Evolutionary conservation across 2,888 invertebrate genomes (phyloP).

Genomic region (Pachycephus smyrnensis): DNA sequence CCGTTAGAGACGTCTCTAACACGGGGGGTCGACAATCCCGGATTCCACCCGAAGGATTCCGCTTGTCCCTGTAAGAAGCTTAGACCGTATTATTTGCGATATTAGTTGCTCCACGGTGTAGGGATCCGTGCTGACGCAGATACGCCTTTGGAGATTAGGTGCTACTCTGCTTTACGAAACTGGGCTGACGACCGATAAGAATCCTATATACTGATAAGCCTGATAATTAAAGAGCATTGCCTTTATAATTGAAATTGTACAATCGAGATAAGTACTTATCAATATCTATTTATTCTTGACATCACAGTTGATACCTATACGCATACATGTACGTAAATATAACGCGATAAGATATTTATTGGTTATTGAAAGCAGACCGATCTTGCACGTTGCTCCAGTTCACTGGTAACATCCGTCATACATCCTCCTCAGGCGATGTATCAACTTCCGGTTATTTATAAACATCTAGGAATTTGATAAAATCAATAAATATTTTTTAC

Average conservation of each 20-base stretch:
- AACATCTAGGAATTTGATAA: too few species aligned
- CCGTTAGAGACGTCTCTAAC: conserved; percentile 2
- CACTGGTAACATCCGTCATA: too few species aligned
- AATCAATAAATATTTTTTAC: too few species aligned
- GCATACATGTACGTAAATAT: too few species aligned
- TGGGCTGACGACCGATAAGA: neutral
- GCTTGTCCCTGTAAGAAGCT: neutral
- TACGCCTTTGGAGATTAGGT: neutral
- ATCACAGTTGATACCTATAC: too few species aligned
- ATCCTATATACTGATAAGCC: neutral
- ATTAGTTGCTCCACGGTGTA: neutral
- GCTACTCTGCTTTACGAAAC: neutral
- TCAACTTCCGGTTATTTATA: too few species aligned
- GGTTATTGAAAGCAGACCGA: too few species aligned
- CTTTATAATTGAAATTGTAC: neutral
- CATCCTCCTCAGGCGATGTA: too few species aligned
- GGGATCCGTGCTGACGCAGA: neutral
- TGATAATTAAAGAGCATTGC: neutral
- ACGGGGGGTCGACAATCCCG: neutral
- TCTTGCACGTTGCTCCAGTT: too few species aligned
- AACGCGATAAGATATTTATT: too few species aligned
- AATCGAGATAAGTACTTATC: too few species aligned
- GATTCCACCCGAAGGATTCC: neutral
- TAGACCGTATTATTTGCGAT: neutral
- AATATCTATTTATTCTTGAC: too few species aligned